Base-by-base conservation (phyloP, 1,140 invertebrate species). In the Drosophila setifemur region DNA sequence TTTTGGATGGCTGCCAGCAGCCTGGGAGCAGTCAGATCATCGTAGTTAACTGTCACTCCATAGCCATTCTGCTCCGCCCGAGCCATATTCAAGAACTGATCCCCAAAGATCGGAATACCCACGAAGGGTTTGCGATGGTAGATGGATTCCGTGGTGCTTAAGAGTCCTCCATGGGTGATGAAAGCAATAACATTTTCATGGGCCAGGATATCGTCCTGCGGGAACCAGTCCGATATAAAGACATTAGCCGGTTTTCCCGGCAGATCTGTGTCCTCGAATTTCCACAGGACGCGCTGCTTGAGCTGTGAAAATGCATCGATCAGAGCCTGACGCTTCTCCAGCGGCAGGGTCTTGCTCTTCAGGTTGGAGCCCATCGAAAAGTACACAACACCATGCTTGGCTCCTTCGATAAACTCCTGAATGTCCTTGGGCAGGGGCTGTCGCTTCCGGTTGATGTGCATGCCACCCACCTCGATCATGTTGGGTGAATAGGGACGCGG, bases 81-180 rank as follows among this genome's bases (percentile, higher is more conserved):
- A 4, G 91, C 89, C 54, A 93, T 90, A 54, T 94, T 94, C 5
- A 92, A 90, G 16, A 87, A 90, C 70, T 95, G 94, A 85, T 95
- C 94, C 7, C 91, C 92, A 40, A 94, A 93, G 25, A 95, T 91
- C 6, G 95, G 95, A 39, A 96, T 91, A 1, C 93, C 94, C 12
- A 96, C 91, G 16, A 95, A 92, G 4, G 95, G 95, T 11, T 95
- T 93, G 73, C 93, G 93, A 69, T 94, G 93, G 85, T 94, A 93
- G 8, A 95, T 90, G 1, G 95, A 93, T 87, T 96, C 95, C 47
- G 94, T 93, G n/a, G 94, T 91, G 50, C 95, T 95, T 19, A 95
- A 90, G 23, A 94, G 78, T 12, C 95, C 95, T 9, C 94, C 94
- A 70, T 96, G 95, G 1, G 94, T 94, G 12, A 96, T 93, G 68